These are phyloP conservation scores for Agriopis marginaria DNA, from an alignment of 2,888 invertebrate genomes.

Conservation along the genomic window DNA sequence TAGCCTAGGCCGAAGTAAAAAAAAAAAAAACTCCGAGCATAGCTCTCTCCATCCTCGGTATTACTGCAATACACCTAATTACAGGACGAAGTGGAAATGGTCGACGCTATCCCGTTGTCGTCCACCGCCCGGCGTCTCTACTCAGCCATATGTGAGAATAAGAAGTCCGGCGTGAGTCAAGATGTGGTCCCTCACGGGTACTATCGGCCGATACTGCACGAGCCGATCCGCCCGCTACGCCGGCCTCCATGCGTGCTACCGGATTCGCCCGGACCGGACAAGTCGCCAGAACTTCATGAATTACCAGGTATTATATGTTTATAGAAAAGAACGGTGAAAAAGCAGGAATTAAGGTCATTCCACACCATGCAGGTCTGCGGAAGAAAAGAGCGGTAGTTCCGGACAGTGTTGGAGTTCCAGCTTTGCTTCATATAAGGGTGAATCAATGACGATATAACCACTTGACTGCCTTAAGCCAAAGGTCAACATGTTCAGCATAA, in stretches of 20 bases:
- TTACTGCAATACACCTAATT: neutral
- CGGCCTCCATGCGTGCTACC: conserved; percentile 15
- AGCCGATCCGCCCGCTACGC: conserved; percentile 19
- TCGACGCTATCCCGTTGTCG: conserved; percentile 1
- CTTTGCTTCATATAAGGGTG: too few relatives aligned
- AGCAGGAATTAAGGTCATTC: too few relatives aligned
- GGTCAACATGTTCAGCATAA: too few relatives aligned
- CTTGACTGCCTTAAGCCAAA: too few relatives aligned
- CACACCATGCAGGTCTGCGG: too few relatives aligned
- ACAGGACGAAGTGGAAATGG: conserved; percentile 21
- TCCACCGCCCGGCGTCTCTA: conserved; percentile 13
- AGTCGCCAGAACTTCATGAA: conserved; percentile 7
- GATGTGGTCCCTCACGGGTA: neutral
- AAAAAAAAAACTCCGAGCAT: too few relatives aligned
- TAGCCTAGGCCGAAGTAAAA: too few relatives aligned
- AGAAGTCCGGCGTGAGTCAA: conserved; percentile 3
- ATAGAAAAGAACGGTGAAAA: neutral
- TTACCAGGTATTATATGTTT: neutral
- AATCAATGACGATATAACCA: too few relatives aligned
- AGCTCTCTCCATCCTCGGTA: too few relatives aligned
- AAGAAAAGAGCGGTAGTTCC: too few relatives aligned
- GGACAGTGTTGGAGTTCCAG: too few relatives aligned
- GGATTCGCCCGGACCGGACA: neutral
- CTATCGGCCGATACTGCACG: conserved; percentile 17
- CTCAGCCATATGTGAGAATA: conserved; percentile 7